A percentile compares a stretch with the other conserved stretches of the same genome.
These are phyloP conservation scores for Eidolon dupreanum DNA, from an alignment of 2,797 vertebrate genomes.

Conservation along the genomic window DNA sequence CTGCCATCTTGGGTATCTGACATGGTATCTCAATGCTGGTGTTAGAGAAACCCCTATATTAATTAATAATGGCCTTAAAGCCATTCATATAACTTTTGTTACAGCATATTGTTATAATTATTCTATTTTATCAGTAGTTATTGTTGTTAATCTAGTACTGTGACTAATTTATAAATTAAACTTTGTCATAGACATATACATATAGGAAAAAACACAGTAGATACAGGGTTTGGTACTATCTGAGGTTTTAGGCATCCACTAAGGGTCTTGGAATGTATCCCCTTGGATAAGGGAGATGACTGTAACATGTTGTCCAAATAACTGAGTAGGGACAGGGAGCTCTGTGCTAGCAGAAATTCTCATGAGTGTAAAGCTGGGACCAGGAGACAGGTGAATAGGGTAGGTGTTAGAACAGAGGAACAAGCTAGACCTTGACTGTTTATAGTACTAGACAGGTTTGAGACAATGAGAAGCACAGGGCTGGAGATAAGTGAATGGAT, in stretches of 20 bases:
- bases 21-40: neutral
- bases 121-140: neutral
- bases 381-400: neutral
- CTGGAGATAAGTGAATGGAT: neutral
- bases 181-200: neutral
- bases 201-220: neutral
- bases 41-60: neutral
- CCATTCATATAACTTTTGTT: neutral
- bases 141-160: neutral
- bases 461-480: neutral
- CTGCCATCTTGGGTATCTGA: neutral
- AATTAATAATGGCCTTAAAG: neutral
- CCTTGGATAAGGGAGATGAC: neutral
- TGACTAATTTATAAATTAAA: neutral
- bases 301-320: neutral
- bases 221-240: neutral
- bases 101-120: neutral
- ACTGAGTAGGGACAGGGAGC: neutral
- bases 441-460: neutral
- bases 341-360: neutral
- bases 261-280: neutral
- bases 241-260: neutral
- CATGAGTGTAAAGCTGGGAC: neutral
- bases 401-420: neutral
- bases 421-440: neutral